Evolutionary conservation across 2,113 vertebrate genomes (phyloP), one percentile per base, ranked within the genome.

Genomic region (Perca flavescens): DNA sequence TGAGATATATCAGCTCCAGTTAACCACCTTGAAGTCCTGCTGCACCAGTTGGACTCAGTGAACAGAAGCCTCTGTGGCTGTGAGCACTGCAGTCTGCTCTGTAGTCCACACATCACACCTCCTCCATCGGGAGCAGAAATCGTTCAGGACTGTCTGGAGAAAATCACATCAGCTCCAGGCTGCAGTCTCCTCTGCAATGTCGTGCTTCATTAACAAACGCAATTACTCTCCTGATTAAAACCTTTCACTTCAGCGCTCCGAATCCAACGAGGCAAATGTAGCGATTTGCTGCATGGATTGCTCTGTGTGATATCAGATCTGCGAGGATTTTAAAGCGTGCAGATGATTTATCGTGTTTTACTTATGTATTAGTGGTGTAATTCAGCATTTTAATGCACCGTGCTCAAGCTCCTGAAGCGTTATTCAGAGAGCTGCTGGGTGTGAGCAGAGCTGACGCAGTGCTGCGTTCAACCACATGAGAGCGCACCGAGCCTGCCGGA

Each of bases 181-280:
- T 79, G 4, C 13, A 47, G 71, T 68, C 80, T 79, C 78, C 75
- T 80, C 82, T 50, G 66, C 75, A 70, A 25, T 31, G 82, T 77
- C 65, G 83, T 77, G 87, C 83, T 87, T 88, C 84, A 88, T 91
- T 84, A 89, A 82, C 75, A 58, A 86, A 84, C 65, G 69, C 81
- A 88, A 88, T 91, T 88, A 84, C 85, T 82, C 85, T 80, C 57
- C 76, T 85, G 78, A 91, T 88, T 91, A 90, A 91, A 90, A 88
- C 67, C 83, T 82, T 82, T 86, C 74, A 80, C 83, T 84, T 14
- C 57, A 63, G 40, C 11, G 74, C 71, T 69, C 79, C 58, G 54
- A 85, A 80, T 69, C 88, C 78, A 84, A 80, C 65, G n/a, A 79
- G 60, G 78, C 74, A 80, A 89, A 84, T 86, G 88, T 86, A 86